These are phyloP conservation scores for Dipodomys merriami DNA, from an alignment of 2,113 vertebrate species.

Conservation along the genomic window DNA sequence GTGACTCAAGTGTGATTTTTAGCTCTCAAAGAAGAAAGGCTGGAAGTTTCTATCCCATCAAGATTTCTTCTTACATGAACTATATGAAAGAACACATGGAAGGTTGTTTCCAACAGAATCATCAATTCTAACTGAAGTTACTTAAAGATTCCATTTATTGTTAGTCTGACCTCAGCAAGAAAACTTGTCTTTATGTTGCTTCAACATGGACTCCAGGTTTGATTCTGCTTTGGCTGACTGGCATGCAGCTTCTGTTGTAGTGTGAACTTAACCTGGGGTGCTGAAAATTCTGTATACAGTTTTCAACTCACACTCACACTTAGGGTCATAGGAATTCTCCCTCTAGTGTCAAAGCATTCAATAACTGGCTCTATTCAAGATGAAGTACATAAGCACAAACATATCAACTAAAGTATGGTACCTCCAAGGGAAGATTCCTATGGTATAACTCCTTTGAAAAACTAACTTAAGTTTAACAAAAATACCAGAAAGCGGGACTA, in stretches of 20 bases:
- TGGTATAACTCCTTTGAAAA: too few relatives aligned
- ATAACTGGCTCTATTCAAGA: background rate
- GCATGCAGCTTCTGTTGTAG: background rate
- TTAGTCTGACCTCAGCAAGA: background rate
- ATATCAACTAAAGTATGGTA: too few relatives aligned
- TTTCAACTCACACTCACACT: background rate
- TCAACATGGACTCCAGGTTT: background rate
- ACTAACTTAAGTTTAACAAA: too few relatives aligned
- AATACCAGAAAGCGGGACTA: too few relatives aligned
- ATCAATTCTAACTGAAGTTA: background rate
- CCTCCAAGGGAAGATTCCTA: too few relatives aligned
- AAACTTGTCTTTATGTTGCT: background rate
- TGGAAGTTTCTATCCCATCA: background rate
- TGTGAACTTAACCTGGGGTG: background rate
- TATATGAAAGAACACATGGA: background rate
- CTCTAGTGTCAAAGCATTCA: background rate
- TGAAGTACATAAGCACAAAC: too few relatives aligned
- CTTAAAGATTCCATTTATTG: background rate
- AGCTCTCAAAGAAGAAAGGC: background rate
- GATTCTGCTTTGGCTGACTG: background rate
- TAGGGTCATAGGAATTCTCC: background rate
- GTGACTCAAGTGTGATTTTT: slow-evolving; percentile 3
- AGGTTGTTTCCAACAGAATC: background rate
- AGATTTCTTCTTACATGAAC: background rate
- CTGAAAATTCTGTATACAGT: background rate